Evolutionary conservation across 2,113 vertebrate genomes (phyloP).

Genomic region (Pitta sordida): DNA sequence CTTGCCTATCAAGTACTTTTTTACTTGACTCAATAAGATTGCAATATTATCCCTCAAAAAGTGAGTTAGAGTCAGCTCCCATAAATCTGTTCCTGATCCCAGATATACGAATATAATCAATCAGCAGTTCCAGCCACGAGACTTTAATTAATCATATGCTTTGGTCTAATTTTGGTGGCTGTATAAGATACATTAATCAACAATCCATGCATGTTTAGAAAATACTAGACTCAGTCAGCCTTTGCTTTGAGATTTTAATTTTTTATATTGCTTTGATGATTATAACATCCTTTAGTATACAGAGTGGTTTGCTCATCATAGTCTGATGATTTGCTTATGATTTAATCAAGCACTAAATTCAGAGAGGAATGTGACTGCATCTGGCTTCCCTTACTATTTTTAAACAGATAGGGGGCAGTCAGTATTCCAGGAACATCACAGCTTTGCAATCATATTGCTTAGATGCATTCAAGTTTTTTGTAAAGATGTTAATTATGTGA

Average conservation of each 20-base stretch:
- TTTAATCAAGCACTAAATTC: constrained; percentile 10
- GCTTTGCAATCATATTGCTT: neutral
- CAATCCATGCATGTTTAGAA: neutral
- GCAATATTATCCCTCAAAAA: neutral
- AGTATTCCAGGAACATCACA: neutral
- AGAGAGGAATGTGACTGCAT: neutral
- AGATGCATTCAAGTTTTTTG: neutral
- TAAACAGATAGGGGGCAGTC: neutral
- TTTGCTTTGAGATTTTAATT: neutral
- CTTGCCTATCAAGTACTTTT: neutral
- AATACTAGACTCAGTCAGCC: neutral
- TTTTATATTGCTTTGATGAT: neutral
- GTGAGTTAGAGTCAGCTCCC: neutral
- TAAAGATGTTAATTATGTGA: neutral
- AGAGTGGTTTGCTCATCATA: neutral
- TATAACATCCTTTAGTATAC: neutral
- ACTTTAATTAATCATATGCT: neutral
- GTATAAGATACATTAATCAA: neutral
- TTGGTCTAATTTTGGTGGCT: neutral
- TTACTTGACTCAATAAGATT: neutral
- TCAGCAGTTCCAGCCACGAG: neutral
- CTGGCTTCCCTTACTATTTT: constrained; percentile 11
- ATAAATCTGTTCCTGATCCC: neutral
- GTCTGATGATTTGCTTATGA: constrained; percentile 13
- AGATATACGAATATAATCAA: neutral